Evolutionary conservation across 1,140 invertebrate species (phyloP).

Genomic region (Neodiprion lecontei): DNA sequence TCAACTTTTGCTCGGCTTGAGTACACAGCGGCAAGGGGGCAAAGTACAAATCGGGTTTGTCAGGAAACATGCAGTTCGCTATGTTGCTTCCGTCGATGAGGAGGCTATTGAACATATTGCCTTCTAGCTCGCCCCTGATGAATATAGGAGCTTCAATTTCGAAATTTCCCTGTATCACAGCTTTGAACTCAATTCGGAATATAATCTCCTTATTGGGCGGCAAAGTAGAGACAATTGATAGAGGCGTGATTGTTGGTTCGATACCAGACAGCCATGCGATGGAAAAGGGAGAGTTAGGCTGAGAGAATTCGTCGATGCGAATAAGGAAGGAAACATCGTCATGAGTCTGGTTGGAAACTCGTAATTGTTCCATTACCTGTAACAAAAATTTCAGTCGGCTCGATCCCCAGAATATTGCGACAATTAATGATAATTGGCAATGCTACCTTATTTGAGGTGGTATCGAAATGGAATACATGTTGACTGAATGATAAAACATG

Average conservation of each 20-base stretch:
- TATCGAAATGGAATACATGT: conserved; percentile 30
- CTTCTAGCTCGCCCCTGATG: conserved; percentile 22
- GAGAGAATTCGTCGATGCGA: conserved; percentile 26
- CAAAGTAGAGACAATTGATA: conserved; percentile 25
- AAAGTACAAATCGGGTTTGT: conserved; percentile 34
- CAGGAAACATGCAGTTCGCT: conserved; percentile 23
- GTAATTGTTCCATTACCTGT: conserved; percentile 26
- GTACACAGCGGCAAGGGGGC: conserved; percentile 27
- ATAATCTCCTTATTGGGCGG: conserved; percentile 9
- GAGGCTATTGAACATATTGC: conserved; percentile 33
- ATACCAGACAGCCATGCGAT: conserved; percentile 26
- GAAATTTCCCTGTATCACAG: conserved; percentile 27
- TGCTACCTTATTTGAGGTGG: conserved; percentile 21
- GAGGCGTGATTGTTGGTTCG: conserved; percentile 6
- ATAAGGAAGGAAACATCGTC: conserved; percentile 19
- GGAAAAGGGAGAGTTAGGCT: conserved; percentile 26
- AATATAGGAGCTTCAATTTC: conserved; percentile 31
- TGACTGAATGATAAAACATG: conserved; percentile 32
- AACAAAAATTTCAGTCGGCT: neutral
- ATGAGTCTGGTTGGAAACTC: conserved; percentile 28
- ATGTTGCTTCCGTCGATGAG: conserved; percentile 28
- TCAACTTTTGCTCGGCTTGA: conserved; percentile 25
- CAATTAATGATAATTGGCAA: too few species aligned
- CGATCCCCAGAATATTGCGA: too few species aligned
- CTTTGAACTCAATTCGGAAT: conserved; percentile 31